Conservation (phyloP, 2,888 invertebrate species). For the Alcis repandata region DNA sequence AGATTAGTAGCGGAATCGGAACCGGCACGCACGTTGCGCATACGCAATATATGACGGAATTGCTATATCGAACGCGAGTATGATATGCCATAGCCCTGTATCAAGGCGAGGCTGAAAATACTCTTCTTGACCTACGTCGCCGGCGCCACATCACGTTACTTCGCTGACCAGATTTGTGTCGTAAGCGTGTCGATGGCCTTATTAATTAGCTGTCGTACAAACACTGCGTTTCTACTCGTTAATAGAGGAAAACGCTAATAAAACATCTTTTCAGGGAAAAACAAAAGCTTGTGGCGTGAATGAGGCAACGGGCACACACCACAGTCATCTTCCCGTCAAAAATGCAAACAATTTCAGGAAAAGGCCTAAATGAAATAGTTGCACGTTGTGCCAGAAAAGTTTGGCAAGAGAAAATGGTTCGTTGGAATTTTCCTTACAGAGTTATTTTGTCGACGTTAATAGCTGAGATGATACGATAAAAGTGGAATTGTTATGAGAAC, state of each 20-base stretch:
- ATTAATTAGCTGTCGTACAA: slow-evolving; percentile 46
- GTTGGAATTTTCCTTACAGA: slow-evolving; percentile 25
- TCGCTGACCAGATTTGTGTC: slow-evolving; percentile 64
- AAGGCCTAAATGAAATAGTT: slow-evolving; percentile 20
- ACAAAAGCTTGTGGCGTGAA: slow-evolving; percentile 8
- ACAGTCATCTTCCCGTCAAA: slow-evolving; percentile 16
- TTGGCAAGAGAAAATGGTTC: slow-evolving; percentile 19
- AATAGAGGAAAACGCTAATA: slow-evolving; percentile 14
- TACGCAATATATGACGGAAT: slow-evolving; percentile 71
- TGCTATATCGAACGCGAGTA: slow-evolving; percentile 78
- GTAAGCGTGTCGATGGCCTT: slow-evolving; percentile 69
- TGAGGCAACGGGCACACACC: slow-evolving; percentile 18
- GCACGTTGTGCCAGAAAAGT: slow-evolving; percentile 24
- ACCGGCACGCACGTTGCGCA: slow-evolving; percentile 35
- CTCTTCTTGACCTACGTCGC: slow-evolving; percentile 81
- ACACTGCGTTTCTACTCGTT: slow-evolving; percentile 29
- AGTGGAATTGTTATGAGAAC: slow-evolving; percentile 1
- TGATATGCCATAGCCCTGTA: slow-evolving; percentile 83
- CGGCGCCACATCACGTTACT: slow-evolving; percentile 70
- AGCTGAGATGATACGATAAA: slow-evolving; percentile 13
- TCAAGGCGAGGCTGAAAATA: slow-evolving; percentile 85
- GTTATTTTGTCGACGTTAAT: slow-evolving; percentile 12
- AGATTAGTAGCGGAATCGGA: slow-evolving; percentile 45
- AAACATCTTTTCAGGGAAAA: slow-evolving; percentile 2
- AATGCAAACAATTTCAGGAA: slow-evolving; percentile 23